phyloP scores from a whole-genome alignment of 2,888 invertebrate species.

The Patella depressa region DNA sequence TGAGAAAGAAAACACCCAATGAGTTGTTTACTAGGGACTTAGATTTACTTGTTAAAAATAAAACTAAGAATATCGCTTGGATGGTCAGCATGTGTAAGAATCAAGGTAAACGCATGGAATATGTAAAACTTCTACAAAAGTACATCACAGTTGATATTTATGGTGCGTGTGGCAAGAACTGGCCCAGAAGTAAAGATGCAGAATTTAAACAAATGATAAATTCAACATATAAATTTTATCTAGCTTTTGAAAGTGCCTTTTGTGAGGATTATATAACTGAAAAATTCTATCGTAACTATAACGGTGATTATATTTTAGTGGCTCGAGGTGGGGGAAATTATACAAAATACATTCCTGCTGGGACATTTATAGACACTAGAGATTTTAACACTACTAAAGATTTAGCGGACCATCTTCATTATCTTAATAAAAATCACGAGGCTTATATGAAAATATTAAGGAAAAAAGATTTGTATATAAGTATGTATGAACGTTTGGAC shows the following conservation, averaged over 20 bases:
- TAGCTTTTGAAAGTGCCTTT: neutral
- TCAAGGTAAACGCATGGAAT: neutral
- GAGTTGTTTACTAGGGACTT: neutral
- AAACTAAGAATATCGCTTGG: neutral
- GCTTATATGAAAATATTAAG: neutral
- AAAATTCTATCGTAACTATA: neutral
- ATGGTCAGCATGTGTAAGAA: neutral
- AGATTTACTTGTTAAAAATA: neutral
- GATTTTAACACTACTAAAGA: neutral
- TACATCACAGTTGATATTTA: neutral
- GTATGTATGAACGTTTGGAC: neutral
- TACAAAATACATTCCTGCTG: neutral
- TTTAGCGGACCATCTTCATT: neutral
- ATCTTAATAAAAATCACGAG: neutral
- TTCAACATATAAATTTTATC: neutral
- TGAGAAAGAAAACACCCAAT: neutral
- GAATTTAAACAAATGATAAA: neutral
- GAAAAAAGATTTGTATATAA: neutral
- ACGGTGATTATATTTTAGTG: neutral
- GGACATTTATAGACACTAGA: neutral
- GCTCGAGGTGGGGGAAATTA: constrained; percentile 5
- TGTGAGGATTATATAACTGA: neutral
- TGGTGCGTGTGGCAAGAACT: neutral
- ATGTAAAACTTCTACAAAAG: neutral
- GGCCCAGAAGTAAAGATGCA: neutral